A percentile compares a stretch with the other conserved stretches of the same genome.
phyloP scores from a whole-genome alignment of 2,113 vertebrate species.

The Ageneiosus marmoratus region DNA sequence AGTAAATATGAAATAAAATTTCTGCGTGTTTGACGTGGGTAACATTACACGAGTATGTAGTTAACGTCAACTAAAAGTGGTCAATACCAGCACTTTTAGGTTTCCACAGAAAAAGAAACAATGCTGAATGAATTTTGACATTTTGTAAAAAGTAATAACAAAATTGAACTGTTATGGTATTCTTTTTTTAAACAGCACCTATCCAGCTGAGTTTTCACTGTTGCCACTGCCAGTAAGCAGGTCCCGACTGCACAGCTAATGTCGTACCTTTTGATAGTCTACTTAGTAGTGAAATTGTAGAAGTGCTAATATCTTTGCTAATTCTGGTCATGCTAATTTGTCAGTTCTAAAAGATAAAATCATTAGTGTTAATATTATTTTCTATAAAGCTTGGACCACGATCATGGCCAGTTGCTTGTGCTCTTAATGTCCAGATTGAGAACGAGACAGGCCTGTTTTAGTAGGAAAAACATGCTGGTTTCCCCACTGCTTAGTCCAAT shows the following conservation, averaged over 20 bases:
- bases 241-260: not conserved
- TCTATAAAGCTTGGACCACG: not conserved
- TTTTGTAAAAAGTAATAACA: not conserved
- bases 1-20: not conserved
- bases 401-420: conserved; percentile 24
- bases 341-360: not conserved
- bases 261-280: too few species aligned
- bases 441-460: conserved; percentile 44
- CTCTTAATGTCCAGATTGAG: conserved; percentile 26
- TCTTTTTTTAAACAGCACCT: not conserved
- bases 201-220: not conserved
- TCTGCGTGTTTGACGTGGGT: not conserved
- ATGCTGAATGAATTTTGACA: not conserved
- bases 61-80: too few species aligned
- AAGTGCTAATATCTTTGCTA: not conserved
- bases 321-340: not conserved
- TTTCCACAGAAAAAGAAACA: not conserved
- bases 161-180: not conserved
- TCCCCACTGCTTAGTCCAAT: conserved; percentile 25
- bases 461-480: conserved; percentile 23
- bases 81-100: not conserved
- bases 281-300: not conserved
- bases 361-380: not conserved
- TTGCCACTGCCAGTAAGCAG: not conserved
- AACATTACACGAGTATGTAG: not conserved